Base-by-base conservation (phyloP, 2,113 vertebrate species). In the Camelus dromedarius region DNA sequence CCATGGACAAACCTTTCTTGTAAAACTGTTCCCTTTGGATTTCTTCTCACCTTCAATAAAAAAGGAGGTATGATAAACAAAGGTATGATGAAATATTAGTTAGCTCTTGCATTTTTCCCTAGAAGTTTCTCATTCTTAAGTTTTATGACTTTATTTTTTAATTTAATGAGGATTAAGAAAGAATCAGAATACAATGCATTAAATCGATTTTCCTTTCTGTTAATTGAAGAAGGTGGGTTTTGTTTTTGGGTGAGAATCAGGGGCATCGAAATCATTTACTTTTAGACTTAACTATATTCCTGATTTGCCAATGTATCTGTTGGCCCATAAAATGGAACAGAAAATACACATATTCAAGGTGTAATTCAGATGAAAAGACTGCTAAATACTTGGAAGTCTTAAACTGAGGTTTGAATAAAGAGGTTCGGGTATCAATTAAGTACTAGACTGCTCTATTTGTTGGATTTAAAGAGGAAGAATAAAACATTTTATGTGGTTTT, bases 41-140 rank as follows among this genome's bases (percentile, higher is more conserved):
- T 98, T 98, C n/a, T 85, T 95, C 92, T 97, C 95, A 82, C 72
- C 94, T 93, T 97, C 88, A 97, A 46, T 97, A 93, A 87, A 96
- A 97, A 97, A 96, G 38, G 89, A n/a, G 91, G 24, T 93, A 64
- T 18, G 81, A 66, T 98, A 98, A 98, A 98, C 97, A 98, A 93
- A 97, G 93, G 91, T 88, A 89, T 60, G 80, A 96, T 98, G 98
- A 98, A 98, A 98, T 97, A 67, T 81, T 97, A 95, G 89, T 97
- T n/a, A 12, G 56, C 16, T 96, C 76, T 76, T 98, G 91, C 93
- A 96, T 69, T 93, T 97, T 91, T 97, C 56, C 22, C 88, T 64
- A 73, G 50, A 96, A 89, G 80, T 95, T 93, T 56, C 48, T 92
- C 56, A 77, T 97, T 84, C 60, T 82, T 69, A 42, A 42, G 91